Evolutionary conservation across 2,888 invertebrate genomes (phyloP), one percentile per base, ranked within the genome.

Genomic region (Timema cristinae): DNA sequence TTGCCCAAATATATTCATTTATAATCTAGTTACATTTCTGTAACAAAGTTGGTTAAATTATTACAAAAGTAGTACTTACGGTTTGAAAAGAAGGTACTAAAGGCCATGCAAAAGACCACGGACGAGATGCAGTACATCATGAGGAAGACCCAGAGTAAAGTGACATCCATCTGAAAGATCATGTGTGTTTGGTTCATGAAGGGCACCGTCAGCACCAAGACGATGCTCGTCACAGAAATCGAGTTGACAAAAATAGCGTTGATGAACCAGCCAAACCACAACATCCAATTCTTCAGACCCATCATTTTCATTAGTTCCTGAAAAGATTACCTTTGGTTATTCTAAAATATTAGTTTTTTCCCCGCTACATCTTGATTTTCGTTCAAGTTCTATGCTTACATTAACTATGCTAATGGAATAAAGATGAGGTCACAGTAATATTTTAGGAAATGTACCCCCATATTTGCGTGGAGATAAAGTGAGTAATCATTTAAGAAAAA

Each of bases 271-370:
- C 85, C 84, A 47, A 81, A 50, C 86, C 86, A 86, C 75, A 86
- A 84, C 73, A 86, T 78, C 83, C 85, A 86, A 75, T 81, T 82
- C 52, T 80, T 81, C 68, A 87, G 77, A 2, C 86, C 86, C 86
- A 86, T 86, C 80, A 87, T 84, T 78, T 84, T 84, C 86, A 87
- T 85, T 59, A 86, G 82, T 78, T 86, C 86, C 85, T 86, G 76
- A n/a, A 79, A 75, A 71, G 67, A 69, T 70, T 68, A 32, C 67
- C 76, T 4, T 32, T 32, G 1, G 32, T 32, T 32, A 32, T 32
- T 4, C 4, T 32, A 32, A 32, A 32, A 32, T 32, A 32, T 32
- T 32, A 32, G 32, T 32, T 32, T 32, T 32, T 32, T 32, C 4
- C 4, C 32, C 32, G 32, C 32, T 32, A 32, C 4, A 4, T 32